A percentile compares a stretch with the other conserved stretches of the same genome.
Evolutionary conservation across 2,797 vertebrate genomes (phyloP).

Genomic region (Pogonophryne albipinna): DNA sequence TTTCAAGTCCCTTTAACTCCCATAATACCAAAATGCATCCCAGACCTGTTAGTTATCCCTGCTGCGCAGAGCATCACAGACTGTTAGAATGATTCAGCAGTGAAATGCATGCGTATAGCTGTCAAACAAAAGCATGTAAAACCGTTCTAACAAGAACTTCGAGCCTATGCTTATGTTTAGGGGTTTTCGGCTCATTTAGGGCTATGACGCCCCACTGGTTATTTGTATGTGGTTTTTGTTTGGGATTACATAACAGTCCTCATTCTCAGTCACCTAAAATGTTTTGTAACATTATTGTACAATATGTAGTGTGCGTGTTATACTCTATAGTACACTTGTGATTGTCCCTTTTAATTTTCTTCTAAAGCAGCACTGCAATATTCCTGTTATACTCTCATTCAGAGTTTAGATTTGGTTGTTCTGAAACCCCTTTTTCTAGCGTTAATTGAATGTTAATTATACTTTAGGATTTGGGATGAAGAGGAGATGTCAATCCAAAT

Average conservation of each 20-base stretch:
- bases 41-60: slow-evolving; percentile 13
- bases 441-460: neutral
- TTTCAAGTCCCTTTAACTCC: neutral
- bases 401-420: neutral
- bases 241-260: neutral
- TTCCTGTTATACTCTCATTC: neutral
- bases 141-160: slow-evolving; percentile 24
- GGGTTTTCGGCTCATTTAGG: neutral
- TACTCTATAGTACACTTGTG: neutral
- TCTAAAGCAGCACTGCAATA: neutral
- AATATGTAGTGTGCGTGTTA: neutral
- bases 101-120: slow-evolving; percentile 40
- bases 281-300: neutral
- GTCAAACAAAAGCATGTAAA: slow-evolving; percentile 24
- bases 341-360: neutral
- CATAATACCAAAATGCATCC: neutral
- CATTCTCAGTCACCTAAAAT: neutral
- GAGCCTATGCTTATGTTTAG: slow-evolving; percentile 14
- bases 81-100: slow-evolving; percentile 36
- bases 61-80: slow-evolving; percentile 24
- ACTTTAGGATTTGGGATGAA: neutral
- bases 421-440: neutral
- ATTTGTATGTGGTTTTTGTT: neutral
- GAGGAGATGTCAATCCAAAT: neutral
- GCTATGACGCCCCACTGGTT: neutral